Evolutionary conservation across 1,140 invertebrate species (phyloP).

Genomic region (Akabosia matsudoensis): DNA sequence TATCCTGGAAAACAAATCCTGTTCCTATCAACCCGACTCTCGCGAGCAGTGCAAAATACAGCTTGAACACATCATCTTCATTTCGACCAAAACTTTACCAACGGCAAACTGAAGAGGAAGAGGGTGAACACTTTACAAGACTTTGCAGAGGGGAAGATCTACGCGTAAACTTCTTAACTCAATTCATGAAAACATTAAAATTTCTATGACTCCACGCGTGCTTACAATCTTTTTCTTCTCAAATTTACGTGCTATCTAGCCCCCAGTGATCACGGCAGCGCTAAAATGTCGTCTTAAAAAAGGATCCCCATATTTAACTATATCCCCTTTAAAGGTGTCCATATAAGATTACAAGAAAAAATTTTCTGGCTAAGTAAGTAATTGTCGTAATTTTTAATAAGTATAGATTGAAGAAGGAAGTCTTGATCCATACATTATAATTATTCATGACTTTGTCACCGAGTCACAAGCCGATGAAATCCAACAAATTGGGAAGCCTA

Average conservation of each 20-base stretch:
- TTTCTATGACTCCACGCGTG: not conserved
- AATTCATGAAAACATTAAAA: not conserved
- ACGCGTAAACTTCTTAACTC: constrained; percentile 41
- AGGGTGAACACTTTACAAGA: constrained; percentile 53
- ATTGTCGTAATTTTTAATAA: constrained; percentile 14
- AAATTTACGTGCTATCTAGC: no score
- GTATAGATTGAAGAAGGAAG: constrained; percentile 55
- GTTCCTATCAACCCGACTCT: constrained; percentile 47
- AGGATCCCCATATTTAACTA: constrained; percentile 52
- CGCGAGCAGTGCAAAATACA: constrained; percentile 42
- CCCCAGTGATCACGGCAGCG: constrained; percentile 46
- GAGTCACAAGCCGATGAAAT: constrained; percentile 55
- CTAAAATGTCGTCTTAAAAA: constrained; percentile 53
- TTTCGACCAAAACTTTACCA: constrained; percentile 48
- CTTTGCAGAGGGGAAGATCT: constrained; percentile 49
- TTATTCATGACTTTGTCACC: constrained; percentile 57
- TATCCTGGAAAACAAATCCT: constrained; percentile 49
- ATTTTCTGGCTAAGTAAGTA: not conserved
- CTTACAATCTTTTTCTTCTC: not conserved
- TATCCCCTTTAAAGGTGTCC: constrained; percentile 53
- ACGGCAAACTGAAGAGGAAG: constrained; percentile 49
- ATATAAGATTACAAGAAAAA: not conserved
- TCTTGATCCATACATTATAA: constrained; percentile 55
- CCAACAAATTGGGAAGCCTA: constrained; percentile 55
- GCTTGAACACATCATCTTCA: constrained; percentile 32